These are phyloP conservation scores for Megastigmus dorsalis DNA, from an alignment of 2,888 invertebrate genomes.

Conservation along the genomic window DNA sequence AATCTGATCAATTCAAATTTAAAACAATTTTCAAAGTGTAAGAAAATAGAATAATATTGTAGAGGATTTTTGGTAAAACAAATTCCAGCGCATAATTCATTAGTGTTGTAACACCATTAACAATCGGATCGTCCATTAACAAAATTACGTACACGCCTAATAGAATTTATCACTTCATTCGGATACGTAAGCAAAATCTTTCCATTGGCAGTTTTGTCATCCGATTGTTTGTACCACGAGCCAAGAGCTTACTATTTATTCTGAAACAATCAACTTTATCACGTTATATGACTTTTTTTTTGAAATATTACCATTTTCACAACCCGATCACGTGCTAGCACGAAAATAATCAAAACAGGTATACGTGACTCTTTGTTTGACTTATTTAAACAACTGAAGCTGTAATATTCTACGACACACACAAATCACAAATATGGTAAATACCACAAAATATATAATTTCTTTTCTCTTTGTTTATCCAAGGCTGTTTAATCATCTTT, in stretches of 20 bases:
- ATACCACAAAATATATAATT: background rate
- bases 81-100: too few species aligned
- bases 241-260: background rate
- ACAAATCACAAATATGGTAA: slow-evolving; percentile 1
- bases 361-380: background rate
- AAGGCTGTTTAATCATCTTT: too few species aligned
- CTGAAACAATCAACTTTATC: background rate
- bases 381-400: slow-evolving; percentile 32
- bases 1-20: too few species aligned
- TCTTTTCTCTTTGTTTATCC: background rate
- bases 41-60: too few species aligned
- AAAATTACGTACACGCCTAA: too few species aligned
- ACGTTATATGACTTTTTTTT: background rate
- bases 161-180: too few species aligned
- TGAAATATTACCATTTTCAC: background rate
- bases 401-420: background rate
- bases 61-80: too few species aligned
- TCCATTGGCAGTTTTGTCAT: background rate
- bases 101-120: too few species aligned
- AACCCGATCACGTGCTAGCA: slow-evolving; percentile 14
- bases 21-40: background rate
- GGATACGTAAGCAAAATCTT: slow-evolving; percentile 5
- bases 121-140: too few species aligned
- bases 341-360: background rate
- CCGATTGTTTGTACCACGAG: background rate